These are phyloP conservation scores for Agrilus mali DNA, from an alignment of 2,888 invertebrate genomes.

Conservation along the genomic window DNA sequence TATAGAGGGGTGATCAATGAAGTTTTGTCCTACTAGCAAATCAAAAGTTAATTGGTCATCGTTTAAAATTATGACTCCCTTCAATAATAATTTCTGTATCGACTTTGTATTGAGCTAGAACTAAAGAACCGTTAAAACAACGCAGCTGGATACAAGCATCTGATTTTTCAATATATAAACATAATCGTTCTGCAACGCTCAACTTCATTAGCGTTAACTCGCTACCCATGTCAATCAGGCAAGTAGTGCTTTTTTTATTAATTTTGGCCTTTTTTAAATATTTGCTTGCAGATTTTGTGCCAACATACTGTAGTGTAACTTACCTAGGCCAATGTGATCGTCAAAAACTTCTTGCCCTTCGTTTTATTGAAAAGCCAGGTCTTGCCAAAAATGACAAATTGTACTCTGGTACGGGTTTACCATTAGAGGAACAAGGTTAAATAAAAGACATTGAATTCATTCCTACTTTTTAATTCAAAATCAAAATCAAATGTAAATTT, in stretches of 20 bases:
- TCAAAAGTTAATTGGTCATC: constrained; percentile 2
- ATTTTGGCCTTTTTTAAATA: neutral
- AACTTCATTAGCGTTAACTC: neutral
- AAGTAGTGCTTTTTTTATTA: neutral
- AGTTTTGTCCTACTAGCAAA: constrained; percentile 3
- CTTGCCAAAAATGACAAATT: no score
- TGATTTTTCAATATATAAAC: neutral
- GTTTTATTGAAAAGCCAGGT: no score
- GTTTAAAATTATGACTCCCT: neutral
- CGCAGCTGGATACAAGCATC: neutral
- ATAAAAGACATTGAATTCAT: no score
- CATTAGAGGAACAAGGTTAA: no score
- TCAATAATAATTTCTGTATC: constrained; percentile 1
- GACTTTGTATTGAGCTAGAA: constrained; percentile 1
- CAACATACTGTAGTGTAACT: no score
- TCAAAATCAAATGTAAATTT: no score
- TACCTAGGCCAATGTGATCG: no score
- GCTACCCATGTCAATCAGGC: neutral
- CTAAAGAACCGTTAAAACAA: neutral
- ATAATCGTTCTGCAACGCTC: neutral
- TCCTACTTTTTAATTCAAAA: no score
- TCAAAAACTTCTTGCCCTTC: no score
- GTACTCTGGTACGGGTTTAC: no score
- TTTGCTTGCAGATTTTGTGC: neutral
- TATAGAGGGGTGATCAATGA: constrained; percentile 1